Percentiles rank a stretch among this genome's conserved stretches.
phyloP scores from a whole-genome alignment of 2,113 vertebrate genomes.

The Pteruthius melanotis region DNA sequence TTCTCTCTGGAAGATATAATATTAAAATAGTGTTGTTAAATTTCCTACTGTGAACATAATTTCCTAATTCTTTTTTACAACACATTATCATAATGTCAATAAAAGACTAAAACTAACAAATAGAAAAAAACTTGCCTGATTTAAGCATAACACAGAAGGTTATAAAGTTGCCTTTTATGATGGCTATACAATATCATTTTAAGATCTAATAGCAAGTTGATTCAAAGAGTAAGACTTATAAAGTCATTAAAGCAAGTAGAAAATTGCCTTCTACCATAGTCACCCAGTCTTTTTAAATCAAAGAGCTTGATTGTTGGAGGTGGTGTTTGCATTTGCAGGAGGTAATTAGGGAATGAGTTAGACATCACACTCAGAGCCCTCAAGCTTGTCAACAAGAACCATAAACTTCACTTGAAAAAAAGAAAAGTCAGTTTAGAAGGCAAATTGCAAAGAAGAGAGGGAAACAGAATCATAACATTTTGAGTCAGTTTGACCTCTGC shows the following conservation, averaged over 20 bases:
- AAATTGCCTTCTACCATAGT: constrained; percentile 60
- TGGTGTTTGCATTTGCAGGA: constrained; percentile 54
- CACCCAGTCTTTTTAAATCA: constrained; percentile 63
- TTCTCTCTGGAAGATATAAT: constrained; percentile 62
- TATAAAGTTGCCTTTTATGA: constrained; percentile 61
- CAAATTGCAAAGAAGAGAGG: not conserved
- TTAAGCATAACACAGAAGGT: constrained; percentile 13
- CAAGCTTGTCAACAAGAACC: constrained; percentile 31
- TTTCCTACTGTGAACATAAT: constrained; percentile 84
- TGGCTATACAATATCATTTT: constrained; percentile 43
- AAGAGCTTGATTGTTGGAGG: constrained; percentile 48
- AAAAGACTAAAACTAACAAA: constrained; percentile 67
- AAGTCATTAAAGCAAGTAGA: constrained; percentile 65
- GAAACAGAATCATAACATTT: not conserved
- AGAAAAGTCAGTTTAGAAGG: not conserved
- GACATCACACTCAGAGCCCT: not conserved
- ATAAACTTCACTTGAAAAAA: not conserved
- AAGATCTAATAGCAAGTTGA: constrained; percentile 66
- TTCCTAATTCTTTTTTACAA: constrained; percentile 70
- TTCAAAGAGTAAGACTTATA: constrained; percentile 65
- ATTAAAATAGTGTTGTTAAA: constrained; percentile 69
- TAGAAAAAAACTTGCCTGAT: constrained; percentile 49
- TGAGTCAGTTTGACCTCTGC: not conserved
- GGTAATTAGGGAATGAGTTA: constrained; percentile 52
- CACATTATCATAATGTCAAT: constrained; percentile 57